Evolutionary conservation across 2,113 vertebrate genomes (phyloP), one percentile per base, ranked within the genome.

Genomic region (Myotis davidii): DNA sequence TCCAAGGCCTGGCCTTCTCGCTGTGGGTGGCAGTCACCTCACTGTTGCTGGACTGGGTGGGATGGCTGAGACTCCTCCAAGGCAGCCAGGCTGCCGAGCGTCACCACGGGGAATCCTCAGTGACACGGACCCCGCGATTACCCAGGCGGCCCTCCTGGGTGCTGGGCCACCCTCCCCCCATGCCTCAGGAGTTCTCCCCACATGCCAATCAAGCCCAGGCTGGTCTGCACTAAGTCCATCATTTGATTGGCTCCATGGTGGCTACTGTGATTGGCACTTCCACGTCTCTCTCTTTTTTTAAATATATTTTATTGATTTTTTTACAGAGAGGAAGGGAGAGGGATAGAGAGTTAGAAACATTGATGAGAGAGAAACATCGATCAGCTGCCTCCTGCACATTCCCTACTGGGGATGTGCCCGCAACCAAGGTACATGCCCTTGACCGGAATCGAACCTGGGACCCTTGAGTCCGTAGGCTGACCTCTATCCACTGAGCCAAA

Each of bases 81-180:
- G 13, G 12, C 21, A 0, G 48, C 2, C 8, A 27, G 42, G 48
- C 29, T 11, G 16, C 42, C 2, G 0, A 3, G 64, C 8, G 37
- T 39, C 74, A 37, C 0, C 0, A 5, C 0, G 2, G 48, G 25
- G 34, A 1, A 3, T 73, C 70, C 37, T 73, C 34, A 3, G 23
- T 0, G 74, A 70, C 5, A 34, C 32, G 0, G 0, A 45, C 4
- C 25, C 32, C 4, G 11, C 23, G 0, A 0, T 54, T 0, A 6
- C 69, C 74, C 16, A 34, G 48, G 42, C 10, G 0, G 18, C 9
- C 23, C n/a, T 11, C 64, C 42, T 1, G 6, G 34, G 50, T 7
- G 6, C 56, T 5, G 12, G 27, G 37, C 34, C 5, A 0, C 78
- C 78, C 29, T 10, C 50, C 77, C 1, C 0, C 42, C 76, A 0